Base-by-base conservation (phyloP, 2,113 vertebrate genomes). In the Proterorhinus semilunaris region DNA sequence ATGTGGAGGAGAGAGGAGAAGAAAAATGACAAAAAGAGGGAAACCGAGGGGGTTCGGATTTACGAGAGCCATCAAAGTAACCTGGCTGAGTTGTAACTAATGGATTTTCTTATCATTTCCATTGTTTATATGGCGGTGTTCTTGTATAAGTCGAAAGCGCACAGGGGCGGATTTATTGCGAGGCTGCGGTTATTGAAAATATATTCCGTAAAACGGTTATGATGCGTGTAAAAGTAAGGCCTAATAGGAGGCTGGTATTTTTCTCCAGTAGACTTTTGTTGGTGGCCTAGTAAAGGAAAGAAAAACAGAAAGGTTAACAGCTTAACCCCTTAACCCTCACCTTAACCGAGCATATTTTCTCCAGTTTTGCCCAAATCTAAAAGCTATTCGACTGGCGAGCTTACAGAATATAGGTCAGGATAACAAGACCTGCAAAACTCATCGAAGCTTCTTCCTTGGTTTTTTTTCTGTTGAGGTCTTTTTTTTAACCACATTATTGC, bases 121-220 rank as follows among this genome's bases (percentile, higher is more conserved):
- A n/a, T 59, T 36, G 36, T 59, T 59, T 59, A 15, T 42, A 61
- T 44, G 57, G 44, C 0, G 36, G 0, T 8, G 12, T 61, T 61
- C 57, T 59, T 45, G 58, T 61, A 61, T n/a, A 61, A 61, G 42
- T 61, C 58, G 27, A 61, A 10, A 0, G 13, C 58, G n/a, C 58
- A 45, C 36, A 8, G 13, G n/a, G 58, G 8, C n/a, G 42, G 42
- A 61, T 61, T 61, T 61, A 44, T 45, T 45, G 42, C 8, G 13
- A 45, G 15, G 4, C 7, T 3, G 15, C 11, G 15, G 42, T 3
- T 2, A 45, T 15, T 61, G 15, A 44, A 15, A 10, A 9, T n/a
- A 45, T 17, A 27, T 61, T 61, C 42, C 10, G 13, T 45, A n/a
- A 61, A 59, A 15, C 11, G 6, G 13, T 42, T 15, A 15, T n/a